Conservation (phyloP, 1,140 invertebrate genomes). For the Lanistes nyassanus region DNA sequence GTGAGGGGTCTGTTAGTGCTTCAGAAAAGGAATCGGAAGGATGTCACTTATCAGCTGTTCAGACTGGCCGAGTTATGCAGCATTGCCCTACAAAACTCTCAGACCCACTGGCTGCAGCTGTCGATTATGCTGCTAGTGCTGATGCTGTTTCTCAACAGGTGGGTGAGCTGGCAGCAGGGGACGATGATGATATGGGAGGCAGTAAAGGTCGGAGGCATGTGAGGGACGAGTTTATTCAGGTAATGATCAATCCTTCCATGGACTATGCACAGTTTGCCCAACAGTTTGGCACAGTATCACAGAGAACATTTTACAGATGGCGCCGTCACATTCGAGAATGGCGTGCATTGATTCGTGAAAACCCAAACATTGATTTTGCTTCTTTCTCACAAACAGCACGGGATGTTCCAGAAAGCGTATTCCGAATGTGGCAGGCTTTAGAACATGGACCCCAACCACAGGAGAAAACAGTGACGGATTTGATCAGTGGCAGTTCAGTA, state of each 20-base stretch:
- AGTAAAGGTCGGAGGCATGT: conserved; percentile 12
- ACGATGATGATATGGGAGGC: conserved; percentile 3
- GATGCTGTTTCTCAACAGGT: too few relatives aligned
- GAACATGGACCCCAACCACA: neutral
- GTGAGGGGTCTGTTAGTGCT: neutral
- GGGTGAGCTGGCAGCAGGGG: neutral
- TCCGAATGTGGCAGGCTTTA: conserved; percentile 24
- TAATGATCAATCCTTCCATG: conserved; percentile 34
- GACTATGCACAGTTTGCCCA: conserved; percentile 24
- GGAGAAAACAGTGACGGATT: too few relatives aligned
- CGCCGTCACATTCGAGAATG: conserved; percentile 23
- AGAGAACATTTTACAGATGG: conserved; percentile 33
- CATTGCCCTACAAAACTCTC: too few relatives aligned
- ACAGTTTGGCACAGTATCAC: conserved; percentile 28
- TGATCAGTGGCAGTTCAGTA: too few relatives aligned
- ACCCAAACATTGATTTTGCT: conserved; percentile 29
- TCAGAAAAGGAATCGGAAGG: neutral
- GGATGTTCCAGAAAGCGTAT: conserved; percentile 27
- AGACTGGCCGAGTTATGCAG: neutral
- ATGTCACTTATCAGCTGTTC: neutral
- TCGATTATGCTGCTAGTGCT: too few relatives aligned
- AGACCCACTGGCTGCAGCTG: too few relatives aligned
- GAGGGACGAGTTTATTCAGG: conserved; percentile 25
- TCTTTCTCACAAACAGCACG: conserved; percentile 24
- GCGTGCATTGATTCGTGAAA: conserved; percentile 19